Base-by-base conservation (phyloP, 2,888 invertebrate genomes). In the Charanyca ferruginea region DNA sequence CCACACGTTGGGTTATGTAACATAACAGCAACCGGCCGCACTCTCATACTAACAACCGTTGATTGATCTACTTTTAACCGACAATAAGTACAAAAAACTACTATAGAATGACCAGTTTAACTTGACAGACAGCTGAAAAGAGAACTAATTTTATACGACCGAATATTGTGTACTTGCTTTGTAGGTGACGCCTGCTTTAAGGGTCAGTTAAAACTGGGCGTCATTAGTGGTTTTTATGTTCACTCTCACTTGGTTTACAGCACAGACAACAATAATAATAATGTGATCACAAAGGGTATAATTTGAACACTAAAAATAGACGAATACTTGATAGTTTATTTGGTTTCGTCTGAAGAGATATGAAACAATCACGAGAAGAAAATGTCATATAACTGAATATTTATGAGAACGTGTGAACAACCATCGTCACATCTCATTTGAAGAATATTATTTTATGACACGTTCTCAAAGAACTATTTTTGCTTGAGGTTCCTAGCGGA, bases 1-100 rank as follows among this genome's bases (percentile, higher is more conserved):
- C 86, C 86, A 84, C 87, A 85, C 80, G 85, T 84, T 69, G 55
- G 49, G 77, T 92, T 91, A 92, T 89, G 86, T 91, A 92, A 92
- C 72, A 59, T 49, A 77, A 53, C 54, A 49, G 48, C 53, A 38
- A 62, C 63, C 66, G 61, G 60, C 65, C 64, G 64, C 54, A 52
- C 70, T 70, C 76, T 79, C 79, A 73, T 68, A 73, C 66, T 55
- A 67, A 71, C 70, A 67, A 53, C 72, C 62, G 73, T 64, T 78
- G 75, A 78, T 77, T 73, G 74, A 83, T 83, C 81, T 77, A 81
- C 81, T 75, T 82, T 70, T 66, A 66, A 66, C 55, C 22, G 20
- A 44, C 65, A 60, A 62, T 63, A 58, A 57, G 57, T 49, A 77
- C 54, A 63, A 75, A 73, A 79, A 61, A 55, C 35, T 41, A 45